A percentile compares a stretch with the other conserved stretches of the same genome.
These are phyloP conservation scores for Propsilocerus akamusi DNA, from an alignment of 1,140 invertebrate species.

Conservation along the genomic window DNA sequence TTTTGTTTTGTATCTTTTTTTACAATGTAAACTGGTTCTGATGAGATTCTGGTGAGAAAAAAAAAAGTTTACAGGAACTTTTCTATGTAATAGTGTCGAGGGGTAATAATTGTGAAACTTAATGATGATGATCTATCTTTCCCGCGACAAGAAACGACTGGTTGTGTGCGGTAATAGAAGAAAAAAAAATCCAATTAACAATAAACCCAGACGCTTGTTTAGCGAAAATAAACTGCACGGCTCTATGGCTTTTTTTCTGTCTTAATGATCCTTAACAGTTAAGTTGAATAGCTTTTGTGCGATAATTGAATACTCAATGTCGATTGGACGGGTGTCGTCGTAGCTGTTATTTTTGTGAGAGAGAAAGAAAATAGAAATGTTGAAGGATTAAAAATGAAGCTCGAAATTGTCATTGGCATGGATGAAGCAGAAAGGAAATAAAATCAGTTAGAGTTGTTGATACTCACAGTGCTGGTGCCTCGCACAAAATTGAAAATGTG, in stretches of 20 bases:
- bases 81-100: no score
- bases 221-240: slow-evolving; percentile 42
- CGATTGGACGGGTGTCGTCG: slow-evolving; percentile 76
- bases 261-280: slow-evolving; percentile 13
- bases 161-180: no score
- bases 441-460: neutral
- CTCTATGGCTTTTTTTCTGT: no score
- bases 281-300: slow-evolving; percentile 41
- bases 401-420: neutral
- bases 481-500: slow-evolving; percentile 69
- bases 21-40: neutral
- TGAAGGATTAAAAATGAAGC: neutral
- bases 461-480: slow-evolving; percentile 55
- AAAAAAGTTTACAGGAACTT: no score
- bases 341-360: slow-evolving; percentile 28
- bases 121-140: no score
- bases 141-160: no score
- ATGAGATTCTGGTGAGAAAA: no score
- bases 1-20: neutral
- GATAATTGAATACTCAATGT: slow-evolving; percentile 67
- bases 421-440: neutral
- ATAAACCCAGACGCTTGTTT: no score
- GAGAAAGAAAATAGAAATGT: neutral
- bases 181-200: no score
- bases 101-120: no score